Evolutionary conservation across 2,113 vertebrate species (phyloP).

Genomic region (Xenopus tropicalis): UCB_Xtro_10.0 CM004450.2:32333001-32333500

Average conservation of each 20-base stretch:
- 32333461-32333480: not conserved
- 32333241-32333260: conserved; percentile 47
- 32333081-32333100: not conserved
- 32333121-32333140: conserved; percentile 27
- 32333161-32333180: conserved; percentile 42
- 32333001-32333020: no score
- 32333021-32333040: no score
- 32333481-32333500: conserved; percentile 52
- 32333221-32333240: conserved; percentile 1
- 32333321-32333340: conserved; percentile 1
- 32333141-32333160: conserved; percentile 29
- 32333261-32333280: conserved; percentile 43
- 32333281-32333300: conserved; percentile 40
- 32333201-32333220: conserved; percentile 39
- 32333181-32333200: conserved; percentile 39
- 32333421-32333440: not conserved
- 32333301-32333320: conserved; percentile 28
- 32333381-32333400: not conserved
- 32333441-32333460: conserved; percentile 3
- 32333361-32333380: conserved; percentile 15
- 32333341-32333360: conserved; percentile 22
- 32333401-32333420: not conserved
- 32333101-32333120: conserved; percentile 15
- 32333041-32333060: no score
- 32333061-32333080: not conserved